Evolutionary conservation across 1,140 invertebrate genomes (phyloP).

Genomic region (Hyposmocoma kahamanoa): DNA sequence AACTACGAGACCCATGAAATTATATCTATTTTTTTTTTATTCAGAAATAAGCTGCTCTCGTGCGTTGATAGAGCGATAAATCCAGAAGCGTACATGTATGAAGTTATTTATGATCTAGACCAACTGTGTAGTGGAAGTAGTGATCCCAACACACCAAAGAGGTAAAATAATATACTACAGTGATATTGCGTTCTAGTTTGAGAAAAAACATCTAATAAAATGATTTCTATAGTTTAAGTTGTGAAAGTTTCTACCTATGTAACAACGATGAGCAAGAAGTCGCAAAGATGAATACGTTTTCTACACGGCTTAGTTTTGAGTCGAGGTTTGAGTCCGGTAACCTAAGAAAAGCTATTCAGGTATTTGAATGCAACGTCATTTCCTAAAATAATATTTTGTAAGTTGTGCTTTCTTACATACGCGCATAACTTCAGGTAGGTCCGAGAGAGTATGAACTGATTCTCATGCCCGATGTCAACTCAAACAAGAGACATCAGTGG

Average conservation of each 20-base stretch:
- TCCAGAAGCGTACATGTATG: conserved; percentile 74
- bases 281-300: conserved; percentile 64
- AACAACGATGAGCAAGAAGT: conserved; percentile 79
- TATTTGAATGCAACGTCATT: too few relatives aligned
- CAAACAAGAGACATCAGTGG: conserved; percentile 88
- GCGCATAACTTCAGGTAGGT: conserved; percentile 77
- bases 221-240: conserved; percentile 28
- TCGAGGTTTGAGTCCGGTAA: conserved; percentile 94
- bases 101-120: conserved; percentile 86
- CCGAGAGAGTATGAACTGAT: conserved; percentile 90
- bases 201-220: too few relatives aligned
- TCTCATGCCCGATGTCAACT: conserved; percentile 90
- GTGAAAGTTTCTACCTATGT: conserved; percentile 45
- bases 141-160: conserved; percentile 34
- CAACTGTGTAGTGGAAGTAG: conserved; percentile 37
- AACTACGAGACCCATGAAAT: too few relatives aligned
- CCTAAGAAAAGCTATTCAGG: conserved; percentile 90
- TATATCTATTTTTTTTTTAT: conserved; percentile 28
- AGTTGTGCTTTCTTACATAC: conserved; percentile 6
- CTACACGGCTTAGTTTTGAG: conserved; percentile 83
- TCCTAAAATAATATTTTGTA: conserved; percentile 13
- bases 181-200: neutral
- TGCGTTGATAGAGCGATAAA: conserved; percentile 78
- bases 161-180: conserved; percentile 26
- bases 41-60: conserved; percentile 74